phyloP scores from a whole-genome alignment of 2,888 invertebrate genomes.

The Tachystola acroxantha region DNA sequence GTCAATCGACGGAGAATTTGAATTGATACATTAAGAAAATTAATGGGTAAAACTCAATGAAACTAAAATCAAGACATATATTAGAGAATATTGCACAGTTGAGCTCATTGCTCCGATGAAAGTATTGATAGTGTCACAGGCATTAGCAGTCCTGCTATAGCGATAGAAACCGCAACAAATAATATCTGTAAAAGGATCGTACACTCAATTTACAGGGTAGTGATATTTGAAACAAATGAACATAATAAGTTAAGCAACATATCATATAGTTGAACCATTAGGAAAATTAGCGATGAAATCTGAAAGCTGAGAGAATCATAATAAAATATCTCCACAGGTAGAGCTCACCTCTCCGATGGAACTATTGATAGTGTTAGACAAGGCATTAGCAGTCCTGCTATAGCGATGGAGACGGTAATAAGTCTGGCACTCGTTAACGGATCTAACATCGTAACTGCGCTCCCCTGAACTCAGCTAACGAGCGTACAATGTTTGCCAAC shows the following conservation, averaged over 20 bases:
- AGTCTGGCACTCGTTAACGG: slow-evolving; percentile 46
- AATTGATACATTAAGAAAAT: too few species aligned
- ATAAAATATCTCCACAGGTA: too few species aligned
- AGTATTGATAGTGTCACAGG: slow-evolving; percentile 35
- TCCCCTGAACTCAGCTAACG: slow-evolving; percentile 31
- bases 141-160: slow-evolving; percentile 33
- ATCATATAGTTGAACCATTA: too few species aligned
- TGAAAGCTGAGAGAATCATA: too few species aligned
- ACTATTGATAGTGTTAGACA: slow-evolving; percentile 36
- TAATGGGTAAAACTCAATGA: too few species aligned
- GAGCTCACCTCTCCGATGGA: slow-evolving; percentile 13
- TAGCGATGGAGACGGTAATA: slow-evolving; percentile 37
- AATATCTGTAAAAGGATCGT: slow-evolving; percentile 44
- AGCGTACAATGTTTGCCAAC: slow-evolving; percentile 34
- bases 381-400: slow-evolving; percentile 35
- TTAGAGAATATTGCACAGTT: too few species aligned
- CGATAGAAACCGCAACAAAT: slow-evolving; percentile 40
- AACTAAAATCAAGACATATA: too few species aligned
- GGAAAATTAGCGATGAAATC: too few species aligned
- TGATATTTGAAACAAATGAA: too few species aligned
- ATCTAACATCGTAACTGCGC: slow-evolving; percentile 39
- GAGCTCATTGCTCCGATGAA: slow-evolving; percentile 12
- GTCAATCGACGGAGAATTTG: too few species aligned
- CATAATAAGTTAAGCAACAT: too few species aligned
- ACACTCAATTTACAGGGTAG: too few species aligned